Percentiles rank a stretch among this genome's conserved stretches.
Conservation (phyloP, 2,888 invertebrate species). For the Drosophila kuntzei region DNA sequence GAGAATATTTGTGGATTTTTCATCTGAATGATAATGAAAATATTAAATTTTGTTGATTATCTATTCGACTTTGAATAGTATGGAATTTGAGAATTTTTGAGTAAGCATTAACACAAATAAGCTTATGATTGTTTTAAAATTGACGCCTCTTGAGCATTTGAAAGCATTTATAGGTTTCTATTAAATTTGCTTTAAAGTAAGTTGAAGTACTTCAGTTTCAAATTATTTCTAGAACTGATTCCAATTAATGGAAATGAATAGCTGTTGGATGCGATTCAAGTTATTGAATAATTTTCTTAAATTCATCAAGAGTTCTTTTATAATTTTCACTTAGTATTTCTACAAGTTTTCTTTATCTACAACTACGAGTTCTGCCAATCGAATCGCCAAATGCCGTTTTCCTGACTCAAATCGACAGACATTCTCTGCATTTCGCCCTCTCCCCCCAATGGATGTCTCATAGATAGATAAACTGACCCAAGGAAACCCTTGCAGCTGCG, state of each 20-base stretch:
- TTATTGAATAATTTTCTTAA: neutral
- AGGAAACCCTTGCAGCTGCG: slow-evolving; percentile 11
- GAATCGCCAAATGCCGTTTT: slow-evolving; percentile 23
- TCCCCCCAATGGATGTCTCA: neutral
- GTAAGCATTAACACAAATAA: too few relatives aligned
- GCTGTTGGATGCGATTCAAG: neutral
- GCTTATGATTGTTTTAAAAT: too few relatives aligned
- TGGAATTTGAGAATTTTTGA: too few relatives aligned
- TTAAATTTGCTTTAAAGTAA: too few relatives aligned
- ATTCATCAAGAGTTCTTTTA: neutral
- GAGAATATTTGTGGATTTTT: too few relatives aligned
- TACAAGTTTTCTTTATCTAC: neutral
- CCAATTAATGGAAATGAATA: neutral
- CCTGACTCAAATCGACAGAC: slow-evolving; percentile 11
- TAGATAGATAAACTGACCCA: slow-evolving; percentile 2
- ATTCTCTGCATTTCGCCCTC: neutral
- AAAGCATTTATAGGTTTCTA: too few relatives aligned
- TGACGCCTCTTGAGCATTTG: too few relatives aligned
- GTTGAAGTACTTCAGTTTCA: too few relatives aligned
- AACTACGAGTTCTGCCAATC: slow-evolving; percentile 4
- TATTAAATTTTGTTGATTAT: too few relatives aligned
- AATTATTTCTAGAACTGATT: too few relatives aligned
- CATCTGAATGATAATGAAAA: too few relatives aligned
- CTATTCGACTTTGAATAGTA: too few relatives aligned
- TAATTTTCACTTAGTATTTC: neutral